Evolutionary conservation across 37 sponge, comb jelly and placozoan species (phyloP), one percentile per base, ranked within the genome.

Genomic region (Aphrocallistes beatrix): DNA sequence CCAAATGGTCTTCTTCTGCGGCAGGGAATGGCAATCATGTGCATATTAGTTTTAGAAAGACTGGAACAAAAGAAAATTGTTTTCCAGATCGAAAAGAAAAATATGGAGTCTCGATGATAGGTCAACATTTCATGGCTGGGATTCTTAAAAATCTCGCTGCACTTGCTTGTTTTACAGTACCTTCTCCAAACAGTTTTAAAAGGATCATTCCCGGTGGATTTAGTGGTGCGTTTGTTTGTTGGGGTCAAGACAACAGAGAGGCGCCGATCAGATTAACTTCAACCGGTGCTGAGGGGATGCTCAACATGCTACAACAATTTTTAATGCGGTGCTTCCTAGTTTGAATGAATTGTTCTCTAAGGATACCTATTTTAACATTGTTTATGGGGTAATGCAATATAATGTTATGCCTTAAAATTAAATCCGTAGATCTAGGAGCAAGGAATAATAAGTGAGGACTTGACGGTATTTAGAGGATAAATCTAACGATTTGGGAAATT

Each of bases 21-120:
- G 85, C 89, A 6, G 89, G 89, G 23, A 88, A 51, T 82, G 89
- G 89, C 19, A 85, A 48, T 40, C 89, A 88, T 82, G 38, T 85
- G 30, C 89, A 88, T 83, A 37, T 88, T 37, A 88, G 89, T 39
- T 37, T 85, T 0, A 39, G 82, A 21, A 38, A 81, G 38, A 88
- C 34, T 8, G 89, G 82, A 37, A 82, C 82, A 9, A 60, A 25
- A 38, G 82, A 88, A 37, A 39, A 85, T 28, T 37, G 81, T 23
- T 82, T 81, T 0, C 81, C 85, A n/a, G 82, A 45, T 39, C 40
- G 82, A 19, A 82, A 85, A 3, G 30, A 37, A 17, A 47, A 86
- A 23, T 60, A 60, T 60, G 51, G 82, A 32, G 10, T 88, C 38
- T 85, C 86, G 19, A 37, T 37, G 19, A 16, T 88, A 36, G 83